phyloP scores from a whole-genome alignment of 30 jellyfish, hydroid and myxozoan genomes.

The Morbakka virulenta region DNA sequence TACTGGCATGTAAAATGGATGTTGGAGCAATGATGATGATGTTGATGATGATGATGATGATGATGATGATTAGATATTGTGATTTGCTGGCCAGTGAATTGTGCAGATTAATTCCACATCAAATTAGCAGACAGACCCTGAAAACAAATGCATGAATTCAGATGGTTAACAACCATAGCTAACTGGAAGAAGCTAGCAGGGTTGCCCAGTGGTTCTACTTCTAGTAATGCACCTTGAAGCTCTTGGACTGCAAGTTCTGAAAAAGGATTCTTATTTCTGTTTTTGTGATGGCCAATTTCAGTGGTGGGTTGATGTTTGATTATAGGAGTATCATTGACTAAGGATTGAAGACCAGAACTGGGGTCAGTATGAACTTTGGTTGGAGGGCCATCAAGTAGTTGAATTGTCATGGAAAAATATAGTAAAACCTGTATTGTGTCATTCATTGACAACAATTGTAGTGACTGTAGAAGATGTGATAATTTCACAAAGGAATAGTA shows the following conservation, averaged over 20 bases:
- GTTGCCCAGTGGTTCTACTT: constrained; percentile 18
- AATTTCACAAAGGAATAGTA: constrained; percentile 36
- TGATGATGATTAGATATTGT: background rate
- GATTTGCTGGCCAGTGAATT: constrained; percentile 6
- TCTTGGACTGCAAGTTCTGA: constrained; percentile 55
- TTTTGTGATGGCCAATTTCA: constrained; percentile 33
- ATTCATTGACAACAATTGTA: no score
- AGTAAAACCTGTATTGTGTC: no score
- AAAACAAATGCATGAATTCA: constrained; percentile 28
- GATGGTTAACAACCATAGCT: constrained; percentile 21
- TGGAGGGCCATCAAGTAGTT: no score
- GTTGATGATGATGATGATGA: constrained; percentile 6
- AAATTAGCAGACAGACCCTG: constrained; percentile 31
- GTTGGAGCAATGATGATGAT: no score
- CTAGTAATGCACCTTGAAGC: constrained; percentile 16
- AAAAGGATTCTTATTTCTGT: constrained; percentile 47
- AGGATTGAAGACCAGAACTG: constrained; percentile 39
- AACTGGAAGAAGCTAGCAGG: background rate
- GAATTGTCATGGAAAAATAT: no score
- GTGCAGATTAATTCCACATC: constrained; percentile 36
- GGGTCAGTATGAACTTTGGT: no score
- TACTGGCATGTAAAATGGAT: no score
- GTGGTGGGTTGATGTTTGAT: background rate
- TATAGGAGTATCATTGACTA: background rate
- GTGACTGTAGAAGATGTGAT: constrained; percentile 9